Evolutionary conservation across 2,113 vertebrate species (phyloP).

Genomic region (Myrmecobius fasciatus): DNA sequence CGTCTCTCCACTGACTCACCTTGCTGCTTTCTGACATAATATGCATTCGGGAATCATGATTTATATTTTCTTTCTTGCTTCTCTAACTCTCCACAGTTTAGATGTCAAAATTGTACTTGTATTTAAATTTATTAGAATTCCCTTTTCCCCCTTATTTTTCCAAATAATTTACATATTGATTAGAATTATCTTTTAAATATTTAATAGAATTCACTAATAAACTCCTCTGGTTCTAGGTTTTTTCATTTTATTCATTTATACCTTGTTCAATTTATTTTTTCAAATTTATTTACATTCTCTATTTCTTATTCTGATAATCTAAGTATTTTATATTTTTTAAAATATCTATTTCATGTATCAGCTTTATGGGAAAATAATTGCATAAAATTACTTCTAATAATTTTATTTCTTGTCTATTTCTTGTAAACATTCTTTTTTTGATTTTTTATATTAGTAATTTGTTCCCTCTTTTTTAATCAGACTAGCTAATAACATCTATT

Average conservation of each 20-base stretch:
- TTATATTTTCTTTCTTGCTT: background rate
- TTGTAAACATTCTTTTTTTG: background rate
- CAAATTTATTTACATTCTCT: constrained; percentile 2
- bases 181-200: background rate
- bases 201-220: background rate
- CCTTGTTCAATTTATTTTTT: background rate
- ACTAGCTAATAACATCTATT: background rate
- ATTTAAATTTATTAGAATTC: background rate
- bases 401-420: background rate
- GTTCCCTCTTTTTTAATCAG: background rate
- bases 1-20: background rate
- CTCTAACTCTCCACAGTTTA: background rate
- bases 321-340: background rate
- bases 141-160: background rate
- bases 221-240: background rate
- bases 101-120: background rate
- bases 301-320: background rate
- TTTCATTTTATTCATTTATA: background rate
- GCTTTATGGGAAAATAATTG: too few species aligned
- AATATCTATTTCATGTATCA: background rate
- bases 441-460: background rate
- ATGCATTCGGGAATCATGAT: background rate
- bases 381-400: background rate
- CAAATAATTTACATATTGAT: background rate
- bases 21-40: background rate